phyloP scores from a whole-genome alignment of 2,888 invertebrate genomes.

The Tanaodytes sp. region DNA sequence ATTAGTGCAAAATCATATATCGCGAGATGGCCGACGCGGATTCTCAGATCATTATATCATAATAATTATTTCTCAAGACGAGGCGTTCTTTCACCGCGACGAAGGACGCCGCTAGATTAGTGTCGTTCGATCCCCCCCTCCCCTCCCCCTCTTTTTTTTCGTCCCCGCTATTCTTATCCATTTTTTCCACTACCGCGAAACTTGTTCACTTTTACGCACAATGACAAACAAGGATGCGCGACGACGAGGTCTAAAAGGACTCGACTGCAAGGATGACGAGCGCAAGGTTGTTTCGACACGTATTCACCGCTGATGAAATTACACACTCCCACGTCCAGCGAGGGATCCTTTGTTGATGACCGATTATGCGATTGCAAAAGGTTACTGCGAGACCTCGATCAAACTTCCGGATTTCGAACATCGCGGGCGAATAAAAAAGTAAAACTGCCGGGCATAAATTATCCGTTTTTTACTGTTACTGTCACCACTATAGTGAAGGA shows the following conservation, averaged over 20 bases:
- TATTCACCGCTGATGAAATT: conserved; percentile 32
- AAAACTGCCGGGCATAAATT: neutral
- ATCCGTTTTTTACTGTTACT: neutral
- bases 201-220: conserved; percentile 16
- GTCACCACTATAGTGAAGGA: too few species aligned
- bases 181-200: neutral
- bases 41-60: conserved; percentile 51
- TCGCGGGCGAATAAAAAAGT: conserved; percentile 12
- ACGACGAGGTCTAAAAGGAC: conserved; percentile 42
- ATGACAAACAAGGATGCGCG: conserved; percentile 21
- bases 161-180: neutral
- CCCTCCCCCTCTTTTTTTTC: conserved; percentile 20
- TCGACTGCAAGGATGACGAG: conserved; percentile 42
- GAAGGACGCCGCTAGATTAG: conserved; percentile 37
- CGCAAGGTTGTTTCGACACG: conserved; percentile 40
- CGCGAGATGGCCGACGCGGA: conserved; percentile 38
- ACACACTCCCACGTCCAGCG: conserved; percentile 35
- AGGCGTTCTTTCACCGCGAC: conserved; percentile 38
- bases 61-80: conserved; percentile 48
- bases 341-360: conserved; percentile 38
- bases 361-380: conserved; percentile 36
- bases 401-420: conserved; percentile 28
- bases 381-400: conserved; percentile 31
- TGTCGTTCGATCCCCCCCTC: conserved; percentile 23
- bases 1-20: conserved; percentile 47